These are phyloP conservation scores for Poecile montanus DNA, from an alignment of 2,797 vertebrate genomes.

Conservation along the genomic window DNA sequence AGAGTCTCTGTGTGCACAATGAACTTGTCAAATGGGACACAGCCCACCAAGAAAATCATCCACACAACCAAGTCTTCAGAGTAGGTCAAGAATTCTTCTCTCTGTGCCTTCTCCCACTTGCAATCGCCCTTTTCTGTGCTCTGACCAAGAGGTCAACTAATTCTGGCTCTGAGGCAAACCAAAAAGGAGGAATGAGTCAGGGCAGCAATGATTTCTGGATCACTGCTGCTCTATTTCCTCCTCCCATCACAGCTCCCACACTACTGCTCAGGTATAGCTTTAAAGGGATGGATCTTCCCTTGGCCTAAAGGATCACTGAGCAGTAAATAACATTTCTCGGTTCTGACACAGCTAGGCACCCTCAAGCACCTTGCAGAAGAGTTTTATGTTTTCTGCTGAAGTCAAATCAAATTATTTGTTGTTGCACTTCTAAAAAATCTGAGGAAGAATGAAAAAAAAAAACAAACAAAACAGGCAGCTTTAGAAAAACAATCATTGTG, in stretches of 20 bases:
- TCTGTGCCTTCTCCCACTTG: not conserved
- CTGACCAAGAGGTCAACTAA: not conserved
- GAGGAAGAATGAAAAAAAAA: not conserved
- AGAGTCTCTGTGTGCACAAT: not conserved
- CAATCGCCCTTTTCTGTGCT: not conserved
- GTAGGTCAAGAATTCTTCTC: not conserved
- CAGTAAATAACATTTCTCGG: not conserved
- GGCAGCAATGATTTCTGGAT: not conserved
- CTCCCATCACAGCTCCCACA: not conserved
- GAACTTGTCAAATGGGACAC: not conserved
- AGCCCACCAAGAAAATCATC: not conserved
- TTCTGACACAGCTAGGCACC: not conserved
- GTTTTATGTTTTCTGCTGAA: not conserved
- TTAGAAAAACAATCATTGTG: not conserved
- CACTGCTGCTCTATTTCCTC: not conserved
- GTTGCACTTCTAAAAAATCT: not conserved
- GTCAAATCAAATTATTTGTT: not conserved
- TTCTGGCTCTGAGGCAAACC: not conserved
- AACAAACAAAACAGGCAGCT: not conserved
- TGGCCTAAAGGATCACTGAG: not conserved
- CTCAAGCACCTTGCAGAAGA: not conserved
- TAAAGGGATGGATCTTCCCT: not conserved
- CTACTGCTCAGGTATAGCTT: not conserved
- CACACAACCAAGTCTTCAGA: not conserved
- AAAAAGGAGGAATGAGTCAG: not conserved